phyloP scores from a whole-genome alignment of 2,113 vertebrate genomes.

The Platysternon megacephalum region DNA sequence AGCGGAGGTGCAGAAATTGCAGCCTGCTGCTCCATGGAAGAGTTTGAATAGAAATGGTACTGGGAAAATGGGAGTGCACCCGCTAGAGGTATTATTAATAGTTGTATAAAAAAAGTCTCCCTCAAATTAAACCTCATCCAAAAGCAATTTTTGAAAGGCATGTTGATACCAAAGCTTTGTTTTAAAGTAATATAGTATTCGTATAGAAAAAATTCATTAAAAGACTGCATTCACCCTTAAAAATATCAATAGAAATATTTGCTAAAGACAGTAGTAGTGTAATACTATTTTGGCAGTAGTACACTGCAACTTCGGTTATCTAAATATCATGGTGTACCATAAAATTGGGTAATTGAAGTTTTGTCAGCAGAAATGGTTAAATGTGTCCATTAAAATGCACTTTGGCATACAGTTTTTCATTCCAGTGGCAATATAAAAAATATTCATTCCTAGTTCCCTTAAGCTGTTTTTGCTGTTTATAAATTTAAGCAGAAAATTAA shows the following conservation, averaged over 20 bases:
- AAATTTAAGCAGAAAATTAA: background rate
- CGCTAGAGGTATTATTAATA: background rate
- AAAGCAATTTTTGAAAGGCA: background rate
- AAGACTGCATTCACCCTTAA: background rate
- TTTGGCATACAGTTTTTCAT: background rate
- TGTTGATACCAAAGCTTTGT: background rate
- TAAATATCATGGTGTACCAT: background rate
- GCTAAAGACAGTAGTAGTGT: background rate
- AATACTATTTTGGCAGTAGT: background rate
- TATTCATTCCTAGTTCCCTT: background rate
- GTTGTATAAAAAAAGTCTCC: background rate
- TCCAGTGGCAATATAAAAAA: background rate
- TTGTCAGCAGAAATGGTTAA: background rate
- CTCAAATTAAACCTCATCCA: background rate
- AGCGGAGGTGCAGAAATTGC: slow-evolving; percentile 53
- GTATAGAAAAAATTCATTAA: background rate
- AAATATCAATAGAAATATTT: background rate
- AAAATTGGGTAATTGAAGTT: background rate
- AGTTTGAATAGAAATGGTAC: slow-evolving; percentile 1
- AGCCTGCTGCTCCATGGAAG: slow-evolving; percentile 26
- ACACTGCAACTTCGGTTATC: background rate
- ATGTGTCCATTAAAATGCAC: background rate
- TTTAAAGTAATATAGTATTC: background rate
- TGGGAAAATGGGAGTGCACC: background rate
- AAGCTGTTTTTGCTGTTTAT: background rate